Evolutionary conservation across 2,888 invertebrate species (phyloP).

Genomic region (Aspidiotus destructor): DNA sequence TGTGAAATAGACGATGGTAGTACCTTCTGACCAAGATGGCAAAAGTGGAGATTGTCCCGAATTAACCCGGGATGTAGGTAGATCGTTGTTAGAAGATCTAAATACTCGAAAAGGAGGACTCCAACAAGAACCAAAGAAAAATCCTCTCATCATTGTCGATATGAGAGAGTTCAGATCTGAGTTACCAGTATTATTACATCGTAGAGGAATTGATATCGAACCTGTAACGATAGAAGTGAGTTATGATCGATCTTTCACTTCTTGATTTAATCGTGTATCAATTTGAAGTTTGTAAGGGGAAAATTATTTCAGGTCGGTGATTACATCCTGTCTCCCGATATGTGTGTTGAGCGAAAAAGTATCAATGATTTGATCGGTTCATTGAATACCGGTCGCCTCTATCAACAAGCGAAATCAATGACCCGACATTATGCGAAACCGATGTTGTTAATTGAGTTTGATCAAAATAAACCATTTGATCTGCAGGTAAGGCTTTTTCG

Average conservation of each 20-base stretch:
- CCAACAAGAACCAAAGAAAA: conserved; percentile 38
- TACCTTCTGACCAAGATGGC: conserved; percentile 77
- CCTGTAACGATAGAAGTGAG: conserved; percentile 69
- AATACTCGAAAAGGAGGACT: conserved; percentile 56
- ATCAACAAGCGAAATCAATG: conserved; percentile 89
- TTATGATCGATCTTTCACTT: neutral
- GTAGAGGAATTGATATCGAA: conserved; percentile 82
- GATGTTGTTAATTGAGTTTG: conserved; percentile 90
- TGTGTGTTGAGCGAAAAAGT: conserved; percentile 94
- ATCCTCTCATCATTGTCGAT: conserved; percentile 70
- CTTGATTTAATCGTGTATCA: neutral
- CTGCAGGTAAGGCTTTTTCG: conserved; percentile 57
- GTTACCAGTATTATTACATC: conserved; percentile 84
- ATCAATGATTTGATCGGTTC: conserved; percentile 93
- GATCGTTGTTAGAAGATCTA: conserved; percentile 40
- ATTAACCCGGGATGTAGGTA: conserved; percentile 42
- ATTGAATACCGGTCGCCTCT: conserved; percentile 84
- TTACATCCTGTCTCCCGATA: conserved; percentile 91
- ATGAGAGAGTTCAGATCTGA: conserved; percentile 97
- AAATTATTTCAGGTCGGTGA: conserved; percentile 69
- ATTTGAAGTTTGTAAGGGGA: neutral
- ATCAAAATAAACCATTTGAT: conserved; percentile 83
- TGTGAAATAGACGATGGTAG: conserved; percentile 61
- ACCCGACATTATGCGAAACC: conserved; percentile 76
- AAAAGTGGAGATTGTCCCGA: conserved; percentile 56